Evolutionary conservation across 2,113 vertebrate species (phyloP), one percentile per base, ranked within the genome.

Genomic region (Neotragus moschatus): DNA sequence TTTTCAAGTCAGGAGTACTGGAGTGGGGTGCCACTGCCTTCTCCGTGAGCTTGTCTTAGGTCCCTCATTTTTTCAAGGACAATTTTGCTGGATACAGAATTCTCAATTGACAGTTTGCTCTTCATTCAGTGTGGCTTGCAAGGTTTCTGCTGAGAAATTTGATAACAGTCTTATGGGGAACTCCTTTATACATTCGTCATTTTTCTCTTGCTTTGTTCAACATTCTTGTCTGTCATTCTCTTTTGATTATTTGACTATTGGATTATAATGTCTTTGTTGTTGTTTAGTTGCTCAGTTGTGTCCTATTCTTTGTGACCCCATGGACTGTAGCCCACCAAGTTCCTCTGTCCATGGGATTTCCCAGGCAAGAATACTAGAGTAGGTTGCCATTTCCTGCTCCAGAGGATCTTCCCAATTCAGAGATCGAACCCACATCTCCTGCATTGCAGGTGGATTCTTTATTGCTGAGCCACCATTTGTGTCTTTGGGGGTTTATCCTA

Each of bases 131-230:
- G 36, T 91, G 49, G 8, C 47, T 28, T 80, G 43, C 1, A 19
- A 66, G 17, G 13, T 86, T 95, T 95, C 88, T 95, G 66, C 36
- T 95, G 49, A 91, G 66, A 91, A 86, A 86, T 80, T 36, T 86
- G 23, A 33, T 79, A 51, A 80, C 28, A 47, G 23, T 47, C 45
- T 91, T 56, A 79, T 47, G 56, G 45, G 61, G n/a, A 25, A 81
- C 63, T 91, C 36, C 36, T 43, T 30, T 80, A 79, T 55, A 55
- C 15, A 36, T 63, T 30, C 25, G 55, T 45, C n/a, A 55, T 12
- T 91, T 56, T 86, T 56, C 81, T 55, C 16, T 91, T 55, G 36
- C 16, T 80, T 11, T 9, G 9, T 89, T 94, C 43, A 81, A 84
- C 39, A 90, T 23, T 90, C 53, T 94, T 51, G 21, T 60, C 79